Conservation (phyloP, 2,797 vertebrate genomes). For the Poecilia gillii region DNA sequence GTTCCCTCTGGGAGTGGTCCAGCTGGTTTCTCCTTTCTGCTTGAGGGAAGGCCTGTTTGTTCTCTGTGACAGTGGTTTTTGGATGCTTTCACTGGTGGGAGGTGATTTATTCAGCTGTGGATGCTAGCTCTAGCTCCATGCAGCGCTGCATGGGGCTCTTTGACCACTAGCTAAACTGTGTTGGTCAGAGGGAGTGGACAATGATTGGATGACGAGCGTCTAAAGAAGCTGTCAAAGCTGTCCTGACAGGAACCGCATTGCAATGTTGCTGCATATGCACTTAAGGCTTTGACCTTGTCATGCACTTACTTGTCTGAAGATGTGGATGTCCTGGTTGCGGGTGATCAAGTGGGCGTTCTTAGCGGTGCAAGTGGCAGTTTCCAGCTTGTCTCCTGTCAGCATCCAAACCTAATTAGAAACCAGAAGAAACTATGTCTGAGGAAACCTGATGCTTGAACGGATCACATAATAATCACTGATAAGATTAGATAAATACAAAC, state of each 20-base stretch:
- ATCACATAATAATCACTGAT: neutral
- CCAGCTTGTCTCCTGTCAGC: slow-evolving; percentile 97
- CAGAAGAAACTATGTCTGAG: neutral
- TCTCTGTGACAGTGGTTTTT: slow-evolving; percentile 61
- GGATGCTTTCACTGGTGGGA: slow-evolving; percentile 60
- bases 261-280: slow-evolving; percentile 26
- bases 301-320: slow-evolving; percentile 90
- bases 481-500: neutral
- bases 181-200: slow-evolving; percentile 32
- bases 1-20: slow-evolving; percentile 70
- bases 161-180: slow-evolving; percentile 40
- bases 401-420: slow-evolving; percentile 90
- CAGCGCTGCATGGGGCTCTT: slow-evolving; percentile 30
- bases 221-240: neutral
- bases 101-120: slow-evolving; percentile 73
- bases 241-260: slow-evolving; percentile 32
- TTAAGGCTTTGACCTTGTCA: slow-evolving; percentile 5
- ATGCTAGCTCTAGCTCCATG: slow-evolving; percentile 36
- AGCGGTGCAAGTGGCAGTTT: slow-evolving; percentile 96
- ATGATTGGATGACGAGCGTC: slow-evolving; percentile 26
- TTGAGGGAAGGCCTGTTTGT: slow-evolving; percentile 62
- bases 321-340: slow-evolving; percentile 95
- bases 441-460: neutral
- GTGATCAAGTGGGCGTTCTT: slow-evolving; percentile 98
- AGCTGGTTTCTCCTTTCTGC: slow-evolving; percentile 59